Base-by-base conservation (phyloP, 2,888 invertebrate genomes). In the Ormyrus labotus region DNA sequence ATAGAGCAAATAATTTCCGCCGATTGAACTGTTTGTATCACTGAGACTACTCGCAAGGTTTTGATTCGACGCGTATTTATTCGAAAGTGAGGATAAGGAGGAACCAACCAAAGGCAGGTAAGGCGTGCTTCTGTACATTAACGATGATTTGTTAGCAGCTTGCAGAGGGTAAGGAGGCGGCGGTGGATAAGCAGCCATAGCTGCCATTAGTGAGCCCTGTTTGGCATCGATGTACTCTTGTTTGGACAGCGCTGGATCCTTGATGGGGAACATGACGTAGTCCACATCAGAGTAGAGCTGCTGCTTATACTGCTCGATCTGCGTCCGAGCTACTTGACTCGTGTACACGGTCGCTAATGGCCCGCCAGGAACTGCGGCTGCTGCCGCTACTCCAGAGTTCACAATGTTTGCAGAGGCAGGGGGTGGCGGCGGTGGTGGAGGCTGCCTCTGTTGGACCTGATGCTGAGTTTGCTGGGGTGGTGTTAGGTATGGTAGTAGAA, bases 211-310 rank as follows among this genome's bases (percentile, higher is more conserved):
- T 58, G 96, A 95, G 0, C 96, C 95, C 87, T 96, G 94, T 89
- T 97, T 97, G 72, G 96, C 96, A 87, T 97, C 97, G 84, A 96
- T 93, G 91, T 97, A 97, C 89, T 97, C 97, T 90, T 97, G 97
- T 88, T 96, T 96, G 83, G 97, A 97, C 65, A 97, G 93, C 0
- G 96, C 95, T 9, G 97, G 97, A 91, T 97, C 97, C 91, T 97
- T 97, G 82, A 97, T 91, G 0, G 97, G 97, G 88, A 97, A 97
- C 89, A 97, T 96, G 7, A 97, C 97, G 87, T 96, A 97, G 91
- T 97, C 97, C 4, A 96, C 96, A 87, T 97, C 97, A 81, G 97
- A 97, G 87, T 96, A 96, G 78, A 97, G 92, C 88, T 97, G 97
- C 87, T 96, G 96, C 86, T 96, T 96, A 87, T 96, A 97, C 87